phyloP scores from a whole-genome alignment of 2,113 vertebrate genomes.

The Syngnathus typhle region DNA sequence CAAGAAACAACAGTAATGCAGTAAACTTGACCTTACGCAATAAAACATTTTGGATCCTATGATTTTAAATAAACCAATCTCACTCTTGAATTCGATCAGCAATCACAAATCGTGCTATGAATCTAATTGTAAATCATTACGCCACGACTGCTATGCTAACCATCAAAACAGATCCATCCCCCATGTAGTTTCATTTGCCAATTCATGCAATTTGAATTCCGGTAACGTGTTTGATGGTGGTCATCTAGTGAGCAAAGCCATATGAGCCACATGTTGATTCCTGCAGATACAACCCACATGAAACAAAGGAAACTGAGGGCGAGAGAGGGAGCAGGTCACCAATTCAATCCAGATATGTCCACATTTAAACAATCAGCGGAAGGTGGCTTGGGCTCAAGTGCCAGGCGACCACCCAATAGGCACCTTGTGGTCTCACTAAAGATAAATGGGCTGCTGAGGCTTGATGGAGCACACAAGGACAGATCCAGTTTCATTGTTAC shows the following conservation, averaged over 20 bases:
- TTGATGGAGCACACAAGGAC: slow-evolving; percentile 53
- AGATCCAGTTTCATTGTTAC: slow-evolving; percentile 51
- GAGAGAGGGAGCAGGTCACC: slow-evolving; percentile 42
- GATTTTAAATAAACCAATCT: too few relatives aligned
- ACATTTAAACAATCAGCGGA: slow-evolving; percentile 55
- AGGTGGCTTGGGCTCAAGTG: slow-evolving; percentile 56
- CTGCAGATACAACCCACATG: slow-evolving; percentile 60
- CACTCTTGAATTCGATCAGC: too few relatives aligned
- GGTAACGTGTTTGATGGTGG: slow-evolving; percentile 38
- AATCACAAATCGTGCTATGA: too few relatives aligned
- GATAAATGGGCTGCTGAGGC: slow-evolving; percentile 55
- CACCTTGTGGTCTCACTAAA: slow-evolving; percentile 50
- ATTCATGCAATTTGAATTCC: slow-evolving; percentile 33
- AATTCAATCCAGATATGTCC: slow-evolving; percentile 63
- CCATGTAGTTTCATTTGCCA: slow-evolving; percentile 26
- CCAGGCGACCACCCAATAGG: slow-evolving; percentile 63
- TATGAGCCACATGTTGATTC: slow-evolving; percentile 58
- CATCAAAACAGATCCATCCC: slow-evolving; percentile 1
- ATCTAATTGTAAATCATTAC: too few relatives aligned
- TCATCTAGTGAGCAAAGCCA: slow-evolving; percentile 46
- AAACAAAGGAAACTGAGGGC: slow-evolving; percentile 47
- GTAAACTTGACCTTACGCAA: too few relatives aligned
- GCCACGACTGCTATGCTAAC: not conserved
- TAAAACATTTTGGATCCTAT: too few relatives aligned
- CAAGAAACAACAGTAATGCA: too few relatives aligned